A percentile compares a stretch with the other conserved stretches of the same genome.
phyloP scores from a whole-genome alignment of 2,113 vertebrate species.

The Cebidichthys violaceus region DNA sequence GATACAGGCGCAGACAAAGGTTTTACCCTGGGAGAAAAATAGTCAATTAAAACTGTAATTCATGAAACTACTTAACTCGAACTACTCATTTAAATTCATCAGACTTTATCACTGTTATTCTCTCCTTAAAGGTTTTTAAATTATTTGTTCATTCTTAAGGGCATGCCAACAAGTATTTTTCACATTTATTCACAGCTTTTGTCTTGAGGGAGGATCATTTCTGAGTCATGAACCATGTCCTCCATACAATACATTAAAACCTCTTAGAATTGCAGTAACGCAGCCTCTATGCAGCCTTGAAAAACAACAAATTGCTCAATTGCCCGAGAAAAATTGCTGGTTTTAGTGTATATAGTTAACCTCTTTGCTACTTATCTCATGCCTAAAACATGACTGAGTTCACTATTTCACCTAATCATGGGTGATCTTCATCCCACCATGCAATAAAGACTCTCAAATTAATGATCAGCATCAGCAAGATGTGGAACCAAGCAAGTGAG shows the following conservation, averaged over 20 bases:
- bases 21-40: neutral
- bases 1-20: neutral
- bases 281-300: neutral
- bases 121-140: neutral
- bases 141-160: neutral
- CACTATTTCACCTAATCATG: constrained; percentile 46
- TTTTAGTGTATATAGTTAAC: constrained; percentile 8
- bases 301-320: neutral
- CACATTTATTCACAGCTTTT: neutral
- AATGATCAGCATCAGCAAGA: constrained; percentile 72
- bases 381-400: constrained; percentile 27
- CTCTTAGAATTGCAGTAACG: neutral
- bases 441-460: constrained; percentile 68
- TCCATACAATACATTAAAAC: neutral
- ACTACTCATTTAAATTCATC: neutral
- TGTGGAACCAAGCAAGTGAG: constrained; percentile 81
- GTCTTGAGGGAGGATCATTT: constrained; percentile 8
- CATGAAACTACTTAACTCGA: neutral
- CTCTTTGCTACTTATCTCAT: constrained; percentile 10
- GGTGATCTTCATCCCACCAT: constrained; percentile 30
- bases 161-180: neutral
- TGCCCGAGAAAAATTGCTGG: neutral
- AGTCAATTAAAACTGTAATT: constrained; percentile 1
- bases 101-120: neutral
- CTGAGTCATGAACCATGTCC: neutral